Evolutionary conservation across 2,888 invertebrate genomes (phyloP).

Genomic region (Melangyna quadrimaculata): DNA sequence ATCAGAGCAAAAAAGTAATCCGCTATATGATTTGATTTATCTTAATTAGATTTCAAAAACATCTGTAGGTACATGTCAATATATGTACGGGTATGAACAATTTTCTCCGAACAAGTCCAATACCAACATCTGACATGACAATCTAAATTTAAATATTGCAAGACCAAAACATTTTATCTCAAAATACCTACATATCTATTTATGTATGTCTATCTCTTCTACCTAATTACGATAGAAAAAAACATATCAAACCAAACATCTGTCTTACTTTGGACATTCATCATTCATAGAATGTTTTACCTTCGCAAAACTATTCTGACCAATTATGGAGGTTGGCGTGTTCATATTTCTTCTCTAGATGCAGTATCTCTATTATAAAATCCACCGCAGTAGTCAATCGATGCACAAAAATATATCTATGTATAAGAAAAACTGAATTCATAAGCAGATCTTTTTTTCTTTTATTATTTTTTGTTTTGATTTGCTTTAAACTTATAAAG

Average conservation of each 20-base stretch:
- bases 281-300: constrained; percentile 47
- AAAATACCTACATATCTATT: not conserved
- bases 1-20: no score
- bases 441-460: constrained; percentile 6
- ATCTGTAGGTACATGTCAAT: no score
- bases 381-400: not conserved
- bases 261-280: constrained; percentile 32
- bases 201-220: not conserved
- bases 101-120: not conserved
- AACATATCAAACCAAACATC: constrained; percentile 5
- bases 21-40: no score
- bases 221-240: not conserved
- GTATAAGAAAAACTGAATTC: not conserved
- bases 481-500: not conserved
- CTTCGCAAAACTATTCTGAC: constrained; percentile 37
- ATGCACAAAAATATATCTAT: constrained; percentile 7
- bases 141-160: not conserved
- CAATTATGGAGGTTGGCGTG: constrained; percentile 43
- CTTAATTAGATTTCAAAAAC: no score
- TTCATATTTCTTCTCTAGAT: constrained; percentile 36
- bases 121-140: not conserved
- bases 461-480: not conserved
- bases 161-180: not conserved
- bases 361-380: constrained; percentile 20
- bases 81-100: no score